Evolutionary conservation across 2,797 vertebrate genomes (phyloP).

Genomic region (Xiphorhynchus erythropygius): DNA sequence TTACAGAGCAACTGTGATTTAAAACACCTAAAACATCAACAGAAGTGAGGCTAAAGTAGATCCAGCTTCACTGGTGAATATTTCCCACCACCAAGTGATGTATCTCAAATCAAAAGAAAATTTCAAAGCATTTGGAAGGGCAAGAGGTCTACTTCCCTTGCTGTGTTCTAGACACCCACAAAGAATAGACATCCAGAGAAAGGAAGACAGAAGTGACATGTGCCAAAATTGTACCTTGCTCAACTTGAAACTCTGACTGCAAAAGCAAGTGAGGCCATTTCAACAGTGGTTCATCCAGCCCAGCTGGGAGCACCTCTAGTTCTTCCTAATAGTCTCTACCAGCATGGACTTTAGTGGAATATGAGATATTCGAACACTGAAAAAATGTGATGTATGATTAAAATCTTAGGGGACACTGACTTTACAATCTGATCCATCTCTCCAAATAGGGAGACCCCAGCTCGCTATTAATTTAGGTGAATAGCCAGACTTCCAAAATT

Average conservation of each 20-base stretch:
- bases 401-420: neutral
- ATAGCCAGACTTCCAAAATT: neutral
- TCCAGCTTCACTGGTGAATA: constrained; percentile 1
- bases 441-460: neutral
- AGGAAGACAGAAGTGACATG: neutral
- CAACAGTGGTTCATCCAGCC: neutral
- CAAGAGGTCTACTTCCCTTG: neutral
- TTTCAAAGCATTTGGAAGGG: constrained; percentile 9
- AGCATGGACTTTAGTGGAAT: neutral
- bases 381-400: neutral
- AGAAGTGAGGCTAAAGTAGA: neutral
- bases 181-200: neutral
- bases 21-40: neutral
- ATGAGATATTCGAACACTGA: neutral
- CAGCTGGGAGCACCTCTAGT: neutral
- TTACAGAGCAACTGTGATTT: neutral
- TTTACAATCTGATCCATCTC: neutral
- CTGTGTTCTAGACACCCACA: neutral
- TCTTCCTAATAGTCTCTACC: neutral
- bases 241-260: neutral
- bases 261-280: neutral
- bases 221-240: neutral
- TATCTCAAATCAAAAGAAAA: neutral
- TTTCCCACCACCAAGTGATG: neutral
- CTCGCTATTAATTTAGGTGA: neutral